phyloP scores from a whole-genome alignment of 2,888 invertebrate genomes.

The Eueremaeus valkanovi region DNA sequence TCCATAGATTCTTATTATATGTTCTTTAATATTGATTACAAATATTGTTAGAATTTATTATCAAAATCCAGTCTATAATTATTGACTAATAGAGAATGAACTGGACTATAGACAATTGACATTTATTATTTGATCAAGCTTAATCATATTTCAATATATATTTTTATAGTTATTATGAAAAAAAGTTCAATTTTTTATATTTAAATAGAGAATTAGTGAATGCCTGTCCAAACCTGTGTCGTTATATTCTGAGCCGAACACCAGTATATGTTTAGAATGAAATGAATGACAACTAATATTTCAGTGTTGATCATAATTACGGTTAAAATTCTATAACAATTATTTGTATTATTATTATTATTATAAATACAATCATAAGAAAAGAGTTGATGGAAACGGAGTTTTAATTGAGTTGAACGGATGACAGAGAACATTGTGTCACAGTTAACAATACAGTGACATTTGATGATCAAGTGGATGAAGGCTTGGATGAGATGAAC shows the following conservation, averaged over 20 bases:
- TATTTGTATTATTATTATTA: no score
- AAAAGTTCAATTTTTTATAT: not conserved
- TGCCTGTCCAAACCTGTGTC: not conserved
- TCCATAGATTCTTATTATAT: no score
- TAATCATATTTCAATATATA: no score
- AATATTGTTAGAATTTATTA: no score
- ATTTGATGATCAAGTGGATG: slow-evolving; percentile 6
- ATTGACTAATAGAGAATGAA: no score
- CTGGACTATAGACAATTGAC: no score
- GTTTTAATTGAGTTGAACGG: not conserved
- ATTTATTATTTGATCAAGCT: no score
- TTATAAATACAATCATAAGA: not conserved
- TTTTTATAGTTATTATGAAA: no score
- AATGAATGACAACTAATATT: not conserved
- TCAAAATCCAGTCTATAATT: no score
- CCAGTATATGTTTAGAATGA: not conserved
- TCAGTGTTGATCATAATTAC: not conserved
- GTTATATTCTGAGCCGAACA: not conserved
- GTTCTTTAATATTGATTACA: no score
- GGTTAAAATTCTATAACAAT: not conserved
- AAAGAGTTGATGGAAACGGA: not conserved
- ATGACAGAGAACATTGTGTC: slow-evolving; percentile 7
- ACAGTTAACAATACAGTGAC: not conserved
- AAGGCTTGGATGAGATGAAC: slow-evolving; percentile 6
- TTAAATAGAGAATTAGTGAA: not conserved